These are phyloP conservation scores for Synanceia verrucosa DNA, from an alignment of 2,797 vertebrate species.

Conservation along the genomic window DNA sequence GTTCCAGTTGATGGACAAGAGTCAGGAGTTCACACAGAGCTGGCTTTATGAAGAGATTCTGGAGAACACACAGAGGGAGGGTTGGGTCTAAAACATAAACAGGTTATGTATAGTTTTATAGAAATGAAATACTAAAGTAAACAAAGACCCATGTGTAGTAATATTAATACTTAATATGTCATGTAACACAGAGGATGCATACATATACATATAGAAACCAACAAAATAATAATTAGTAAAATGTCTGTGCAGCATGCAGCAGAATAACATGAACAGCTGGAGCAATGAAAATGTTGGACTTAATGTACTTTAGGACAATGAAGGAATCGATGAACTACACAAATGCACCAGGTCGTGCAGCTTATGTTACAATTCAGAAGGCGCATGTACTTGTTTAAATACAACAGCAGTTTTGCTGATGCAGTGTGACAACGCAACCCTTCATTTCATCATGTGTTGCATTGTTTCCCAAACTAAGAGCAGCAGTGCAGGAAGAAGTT, in stretches of 20 bases:
- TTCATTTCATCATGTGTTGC: neutral
- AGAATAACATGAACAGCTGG: neutral
- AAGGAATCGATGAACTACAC: neutral
- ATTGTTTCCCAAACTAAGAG: neutral
- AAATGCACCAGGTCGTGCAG: neutral
- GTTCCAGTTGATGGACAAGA: slow-evolving; percentile 88
- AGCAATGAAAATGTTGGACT: neutral
- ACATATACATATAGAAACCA: neutral
- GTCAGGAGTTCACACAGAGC: slow-evolving; percentile 82
- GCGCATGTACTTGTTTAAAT: neutral
- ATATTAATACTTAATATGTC: neutral
- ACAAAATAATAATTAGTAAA: neutral
- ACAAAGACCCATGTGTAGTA: neutral
- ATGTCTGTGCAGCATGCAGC: neutral
- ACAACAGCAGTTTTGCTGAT: neutral
- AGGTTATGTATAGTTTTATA: slow-evolving; percentile 19
- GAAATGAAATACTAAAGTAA: slow-evolving; percentile 1
- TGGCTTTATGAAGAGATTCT: slow-evolving; percentile 88
- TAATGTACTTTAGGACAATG: neutral
- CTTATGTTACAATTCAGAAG: neutral
- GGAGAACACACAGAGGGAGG: slow-evolving; percentile 72
- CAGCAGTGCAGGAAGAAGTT: neutral
- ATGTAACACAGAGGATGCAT: neutral
- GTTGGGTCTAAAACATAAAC: slow-evolving; percentile 50
- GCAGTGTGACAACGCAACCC: neutral